Evolutionary conservation across 2,797 vertebrate genomes (phyloP).

Genomic region (Sandelia bainsii): DNA sequence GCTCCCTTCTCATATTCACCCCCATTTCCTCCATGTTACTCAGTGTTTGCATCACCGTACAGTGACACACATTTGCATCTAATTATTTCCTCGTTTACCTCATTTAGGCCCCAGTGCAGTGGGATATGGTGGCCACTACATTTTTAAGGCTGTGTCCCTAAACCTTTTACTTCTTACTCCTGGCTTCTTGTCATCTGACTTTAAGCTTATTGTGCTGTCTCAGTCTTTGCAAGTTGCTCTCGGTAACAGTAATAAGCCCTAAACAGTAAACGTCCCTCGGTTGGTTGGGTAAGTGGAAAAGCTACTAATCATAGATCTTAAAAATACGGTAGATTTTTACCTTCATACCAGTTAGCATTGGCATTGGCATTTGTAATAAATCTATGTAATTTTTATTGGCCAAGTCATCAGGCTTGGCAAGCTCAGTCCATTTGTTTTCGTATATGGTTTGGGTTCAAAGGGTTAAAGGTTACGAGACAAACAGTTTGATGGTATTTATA

Average conservation of each 20-base stretch:
- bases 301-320: not conserved
- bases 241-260: constrained; percentile 8
- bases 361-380: not conserved
- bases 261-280: constrained; percentile 17
- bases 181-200: constrained; percentile 32
- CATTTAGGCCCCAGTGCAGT: not conserved
- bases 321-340: not conserved
- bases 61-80: constrained; percentile 61
- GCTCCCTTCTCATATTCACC: constrained; percentile 45
- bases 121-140: constrained; percentile 21
- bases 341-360: not conserved
- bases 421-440: not conserved
- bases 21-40: constrained; percentile 54
- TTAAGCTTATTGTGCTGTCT: constrained; percentile 35
- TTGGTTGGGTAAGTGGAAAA: too few relatives aligned
- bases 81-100: constrained; percentile 50
- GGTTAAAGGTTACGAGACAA: not conserved
- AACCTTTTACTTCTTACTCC: not conserved
- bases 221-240: constrained; percentile 8
- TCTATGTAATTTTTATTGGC: not conserved
- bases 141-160: constrained; percentile 2
- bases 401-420: not conserved
- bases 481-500: not conserved
- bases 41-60: constrained; percentile 68
- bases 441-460: not conserved